Evolutionary conservation across 2,888 invertebrate genomes (phyloP), one percentile per base, ranked within the genome.

Genomic region (Periphyllus acericola): DNA sequence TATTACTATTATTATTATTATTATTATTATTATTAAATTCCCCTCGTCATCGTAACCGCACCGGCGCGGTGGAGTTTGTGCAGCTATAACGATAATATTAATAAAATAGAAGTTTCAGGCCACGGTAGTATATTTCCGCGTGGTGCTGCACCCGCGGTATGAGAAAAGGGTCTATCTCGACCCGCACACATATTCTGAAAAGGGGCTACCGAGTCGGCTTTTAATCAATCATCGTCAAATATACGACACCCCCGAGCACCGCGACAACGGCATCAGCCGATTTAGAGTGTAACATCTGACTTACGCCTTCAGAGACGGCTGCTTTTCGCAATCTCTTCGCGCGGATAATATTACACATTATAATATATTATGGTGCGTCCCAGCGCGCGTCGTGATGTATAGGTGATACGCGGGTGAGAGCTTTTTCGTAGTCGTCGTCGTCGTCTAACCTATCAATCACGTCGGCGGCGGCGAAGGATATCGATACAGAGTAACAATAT

Each of bases 221-320:
- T 76, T 66, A 84, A 84, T 84, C 84, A 76, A 84, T 84, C 84
- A 84, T 84, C 75, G 84, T 84, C 84, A 84, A 84, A 80, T 74
- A n/a, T 17, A n/a, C 72, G 52, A 21, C 46, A 32, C 9, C 17
- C 29, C 29, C 36, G 74, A 21, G 21, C 74, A 21, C 36, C 5
- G 2, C 5, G 2, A 19, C 34, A 19, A 25, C 40, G 29, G n/a
- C 82, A 29, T n/a, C 19, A 34, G 3, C 55, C 52, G 82, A 72
- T 72, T 72, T 83, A 72, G 4, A 60, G 82, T 29, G 14, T 46
- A 72, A 72, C 82, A 52, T 82, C 82, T 83, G 83, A 83, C 83
- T 83, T 83, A 36, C 75, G 74, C 78, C 25, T 34, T 52, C 68
- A n/a, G 25, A 14, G 36, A 76, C 46, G 32, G 46, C 29, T 11